Base-by-base conservation (phyloP, 1,140 invertebrate genomes). In the Euwallacea fornicatus region DNA sequence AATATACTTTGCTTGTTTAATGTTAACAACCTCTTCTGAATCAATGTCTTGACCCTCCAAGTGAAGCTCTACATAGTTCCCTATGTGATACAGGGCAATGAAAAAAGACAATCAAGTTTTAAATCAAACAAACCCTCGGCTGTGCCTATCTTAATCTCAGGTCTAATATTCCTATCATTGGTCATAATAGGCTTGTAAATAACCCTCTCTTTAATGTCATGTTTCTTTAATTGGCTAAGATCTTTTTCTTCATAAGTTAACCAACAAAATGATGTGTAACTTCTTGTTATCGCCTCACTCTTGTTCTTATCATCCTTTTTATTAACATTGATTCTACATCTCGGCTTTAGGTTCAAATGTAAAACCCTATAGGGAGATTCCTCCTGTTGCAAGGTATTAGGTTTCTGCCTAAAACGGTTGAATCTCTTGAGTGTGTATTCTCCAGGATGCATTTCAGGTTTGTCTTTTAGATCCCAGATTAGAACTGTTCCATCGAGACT, bases 401-500 rank as follows among this genome's bases (percentile, higher is more conserved):
- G 87, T 59, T 83, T 81, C 75, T 79, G 82, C 58, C 76, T 78
- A 50, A 84, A 76, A 75, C 85, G 80, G 74, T 81, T 81, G 0
- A 82, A 81, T 77, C 83, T 84, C 75, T 84, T 83, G 0, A 79
- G 80, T 77, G 83, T 82, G 71, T 83, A 82, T 47, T 80, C 78
- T 10, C 78, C 80, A 0, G 83, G 75, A 73, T 81, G 79, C 72
- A 83, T 78, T 11, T 81, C 74, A 6, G 84, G 84, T 67, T 77
- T 77, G 43, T 75, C 73, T 6, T 77, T 85, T 47, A 92, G 80
- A 82, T 91, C 87, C 91, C 91, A 93, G 76, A 91, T 87, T 68
- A 87, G 84, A 43, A 92, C 83, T 8, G 80, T 84, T 6, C 90
- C 90, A 76, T 92, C 90, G 71, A 87, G 81, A 62, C 87, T 86